Percentiles rank a stretch among this genome's conserved stretches.
phyloP scores from a whole-genome alignment of 2,888 invertebrate genomes.

The Cryptus armator region DNA sequence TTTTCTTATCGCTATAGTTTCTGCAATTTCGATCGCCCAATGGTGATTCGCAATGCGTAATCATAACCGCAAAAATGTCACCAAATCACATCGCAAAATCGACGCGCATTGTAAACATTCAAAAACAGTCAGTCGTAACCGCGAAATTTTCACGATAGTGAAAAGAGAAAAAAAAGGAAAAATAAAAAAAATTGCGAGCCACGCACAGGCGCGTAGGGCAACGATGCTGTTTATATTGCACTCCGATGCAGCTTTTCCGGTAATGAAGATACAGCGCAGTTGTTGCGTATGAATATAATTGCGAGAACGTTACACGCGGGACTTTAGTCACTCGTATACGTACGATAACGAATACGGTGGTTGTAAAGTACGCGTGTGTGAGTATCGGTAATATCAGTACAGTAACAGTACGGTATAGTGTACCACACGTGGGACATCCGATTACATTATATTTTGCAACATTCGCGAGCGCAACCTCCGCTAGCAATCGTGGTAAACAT shows the following conservation, averaged over 20 bases:
- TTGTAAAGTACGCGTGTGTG: background rate
- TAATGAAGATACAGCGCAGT: conserved; percentile 62
- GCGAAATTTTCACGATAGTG: too few relatives aligned
- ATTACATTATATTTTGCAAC: conserved; percentile 60
- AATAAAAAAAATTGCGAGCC: too few relatives aligned
- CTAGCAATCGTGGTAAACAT: conserved; percentile 41
- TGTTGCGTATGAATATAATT: conserved; percentile 60
- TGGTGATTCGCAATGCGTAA: too few relatives aligned
- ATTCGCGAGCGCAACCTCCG: conserved; percentile 9
- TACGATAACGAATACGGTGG: conserved; percentile 28
- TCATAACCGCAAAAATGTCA: too few relatives aligned
- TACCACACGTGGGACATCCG: conserved; percentile 37
- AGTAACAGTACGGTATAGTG: background rate
- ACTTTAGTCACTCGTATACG: conserved; percentile 31
- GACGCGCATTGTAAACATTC: too few relatives aligned
- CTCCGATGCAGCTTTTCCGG: conserved; percentile 39
- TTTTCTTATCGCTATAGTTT: too few relatives aligned
- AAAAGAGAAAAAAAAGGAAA: too few relatives aligned
- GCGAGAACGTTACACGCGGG: conserved; percentile 55
- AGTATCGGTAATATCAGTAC: conserved; percentile 16
- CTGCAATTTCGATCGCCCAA: too few relatives aligned
- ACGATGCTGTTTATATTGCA: conserved; percentile 36
- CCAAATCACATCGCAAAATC: too few relatives aligned
- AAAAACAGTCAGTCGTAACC: too few relatives aligned
- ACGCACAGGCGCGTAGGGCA: conserved; percentile 19